phyloP scores from a whole-genome alignment of 1,140 invertebrate genomes.

The Charaxes varanes region DNA sequence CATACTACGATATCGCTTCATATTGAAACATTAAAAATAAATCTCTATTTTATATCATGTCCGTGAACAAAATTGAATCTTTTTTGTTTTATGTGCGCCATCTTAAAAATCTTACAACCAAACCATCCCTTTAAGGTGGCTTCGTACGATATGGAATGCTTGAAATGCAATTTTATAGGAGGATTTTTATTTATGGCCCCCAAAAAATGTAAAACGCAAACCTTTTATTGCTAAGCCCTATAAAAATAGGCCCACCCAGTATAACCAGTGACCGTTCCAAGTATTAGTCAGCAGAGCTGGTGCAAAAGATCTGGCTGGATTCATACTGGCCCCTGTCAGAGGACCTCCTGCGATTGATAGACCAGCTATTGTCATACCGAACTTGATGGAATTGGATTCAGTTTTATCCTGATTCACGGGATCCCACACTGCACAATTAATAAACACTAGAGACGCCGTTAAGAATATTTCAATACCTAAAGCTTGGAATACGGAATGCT shows the following conservation, averaged over 20 bases:
- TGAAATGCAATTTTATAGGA: conserved; percentile 70
- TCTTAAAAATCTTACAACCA: conserved; percentile 12
- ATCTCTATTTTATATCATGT: too few species aligned
- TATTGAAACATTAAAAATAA: too few species aligned
- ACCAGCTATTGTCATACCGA: conserved; percentile 77
- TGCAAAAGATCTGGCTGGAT: conserved; percentile 85
- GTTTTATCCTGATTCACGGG: conserved; percentile 60
- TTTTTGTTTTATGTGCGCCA: too few species aligned
- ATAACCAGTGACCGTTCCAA: conserved; percentile 85
- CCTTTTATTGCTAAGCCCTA: conserved; percentile 65
- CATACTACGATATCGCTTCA: too few species aligned
- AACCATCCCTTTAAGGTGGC: conserved; percentile 40
- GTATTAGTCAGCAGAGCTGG: conserved; percentile 82
- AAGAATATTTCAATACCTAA: conserved; percentile 70
- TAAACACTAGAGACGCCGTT: conserved; percentile 79
- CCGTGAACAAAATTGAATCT: too few species aligned
- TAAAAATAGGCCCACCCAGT: conserved; percentile 81
- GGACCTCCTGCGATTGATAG: conserved; percentile 75
- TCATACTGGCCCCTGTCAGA: conserved; percentile 84
- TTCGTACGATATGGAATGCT: conserved; percentile 55
- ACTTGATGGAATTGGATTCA: conserved; percentile 71
- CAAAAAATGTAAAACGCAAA: conserved; percentile 69
- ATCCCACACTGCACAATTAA: conserved; percentile 80
- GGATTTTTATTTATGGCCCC: conserved; percentile 68
- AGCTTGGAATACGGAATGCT: conserved; percentile 52